Conservation (phyloP, 2,888 invertebrate genomes). For the Acleris cristana region DNA sequence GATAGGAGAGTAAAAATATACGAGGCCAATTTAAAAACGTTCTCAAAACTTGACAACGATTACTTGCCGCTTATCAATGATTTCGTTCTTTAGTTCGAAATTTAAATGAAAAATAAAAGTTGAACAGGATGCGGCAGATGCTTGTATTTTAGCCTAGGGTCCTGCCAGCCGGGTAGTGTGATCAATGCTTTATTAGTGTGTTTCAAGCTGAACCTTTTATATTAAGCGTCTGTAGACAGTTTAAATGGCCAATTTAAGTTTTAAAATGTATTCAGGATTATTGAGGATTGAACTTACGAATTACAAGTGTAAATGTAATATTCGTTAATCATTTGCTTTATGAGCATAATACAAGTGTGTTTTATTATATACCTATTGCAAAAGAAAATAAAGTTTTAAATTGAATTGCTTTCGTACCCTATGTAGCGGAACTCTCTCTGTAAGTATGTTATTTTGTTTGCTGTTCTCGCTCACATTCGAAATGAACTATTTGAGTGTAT, state of each 20-base stretch:
- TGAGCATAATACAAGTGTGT: too few species aligned
- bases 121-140: constrained; percentile 57
- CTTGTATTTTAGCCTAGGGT: constrained; percentile 57
- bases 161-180: constrained; percentile 43
- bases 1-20: too few species aligned
- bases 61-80: constrained; percentile 34
- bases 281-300: not conserved
- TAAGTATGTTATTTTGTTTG: too few species aligned
- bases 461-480: too few species aligned
- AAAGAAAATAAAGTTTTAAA: too few species aligned
- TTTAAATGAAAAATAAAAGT: constrained; percentile 34
- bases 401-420: too few species aligned
- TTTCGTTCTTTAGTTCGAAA: constrained; percentile 36
- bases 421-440: too few species aligned
- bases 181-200: constrained; percentile 35
- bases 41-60: constrained; percentile 16
- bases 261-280: constrained; percentile 10
- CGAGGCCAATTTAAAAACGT: not conserved
- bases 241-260: constrained; percentile 24
- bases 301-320: not conserved
- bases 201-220: constrained; percentile 32
- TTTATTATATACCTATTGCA: too few species aligned
- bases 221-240: constrained; percentile 28
- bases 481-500: too few species aligned
- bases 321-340: too few species aligned